Evolutionary conservation across 37 sponge, comb jelly and placozoan genomes (phyloP), one percentile per base, ranked within the genome.

Genomic region (Amphimedon queenslandica): DNA sequence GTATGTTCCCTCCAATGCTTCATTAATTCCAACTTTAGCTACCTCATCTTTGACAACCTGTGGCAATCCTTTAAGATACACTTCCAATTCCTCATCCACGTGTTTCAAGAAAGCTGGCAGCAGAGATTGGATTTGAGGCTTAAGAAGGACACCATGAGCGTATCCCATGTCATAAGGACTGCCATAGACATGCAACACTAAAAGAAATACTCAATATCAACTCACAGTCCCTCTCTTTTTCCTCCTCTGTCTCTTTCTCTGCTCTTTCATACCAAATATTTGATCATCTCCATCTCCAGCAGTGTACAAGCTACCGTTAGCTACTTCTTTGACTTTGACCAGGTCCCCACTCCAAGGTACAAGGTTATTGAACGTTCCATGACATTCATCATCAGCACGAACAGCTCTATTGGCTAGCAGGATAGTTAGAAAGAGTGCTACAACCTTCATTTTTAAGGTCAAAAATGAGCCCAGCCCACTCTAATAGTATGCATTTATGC

Each of bases 161-260:
- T 71, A 86, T 5, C 87, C 87, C 87, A 86, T 80, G 5, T 53
- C 31, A 57, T 86, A 86, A 40, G 87, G 66, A 69, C 41, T 64
- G 1, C 87, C 87, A 70, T 74, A 80, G 23, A 86, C 87, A 65
- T 86, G 87, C 30, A 86, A 43, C 6, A 82, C 82, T 82, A 47
- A 32, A 51, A 41, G 41, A 0, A 11, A 41, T 5, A 21, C 29
- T 27, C 32, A 2, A 39, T 38, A n/a, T 0, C 10, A 20, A 42
- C 16, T 4, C n/a, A 66, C 35, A 6, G 31, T n/a, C 28, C 35
- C 3, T 30, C 60, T 30, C 60, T 29, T 4, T 3, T 4, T 4
- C 4, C 4, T 6, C 5, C 2, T 30, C 27, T 30, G 27, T n/a
- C n/a, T n/a, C n/a, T n/a, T n/a, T n/a, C n/a, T n/a, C n/a, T n/a